A percentile compares a stretch with the other conserved stretches of the same genome.
phyloP scores from a whole-genome alignment of 2,888 invertebrate genomes.

The Miltochrista miniata region DNA sequence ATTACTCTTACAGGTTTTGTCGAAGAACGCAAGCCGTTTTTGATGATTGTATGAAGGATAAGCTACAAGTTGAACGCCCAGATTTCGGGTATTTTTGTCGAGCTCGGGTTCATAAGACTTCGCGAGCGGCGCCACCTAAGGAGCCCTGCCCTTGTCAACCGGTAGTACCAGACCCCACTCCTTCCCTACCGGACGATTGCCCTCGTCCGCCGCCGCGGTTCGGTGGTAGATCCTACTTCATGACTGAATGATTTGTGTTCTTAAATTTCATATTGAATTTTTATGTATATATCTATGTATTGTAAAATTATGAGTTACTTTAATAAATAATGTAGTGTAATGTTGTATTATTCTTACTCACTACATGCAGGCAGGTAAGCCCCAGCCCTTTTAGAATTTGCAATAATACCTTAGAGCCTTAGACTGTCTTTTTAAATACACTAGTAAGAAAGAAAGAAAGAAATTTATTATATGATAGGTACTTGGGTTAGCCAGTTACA shows the following conservation, averaged over 20 bases:
- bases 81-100: conserved; percentile 92
- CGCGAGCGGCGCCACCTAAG: conserved; percentile 82
- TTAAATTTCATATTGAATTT: neutral
- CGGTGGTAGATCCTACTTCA: conserved; percentile 84
- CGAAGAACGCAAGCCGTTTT: conserved; percentile 92
- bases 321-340: neutral
- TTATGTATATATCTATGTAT: neutral
- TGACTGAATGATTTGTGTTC: conserved; percentile 49
- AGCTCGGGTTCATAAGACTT: conserved; percentile 84
- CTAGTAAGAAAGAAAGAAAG: too few relatives aligned
- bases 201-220: conserved; percentile 85
- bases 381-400: too few relatives aligned
- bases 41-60: conserved; percentile 92
- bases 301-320: conserved; percentile 2
- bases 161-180: conserved; percentile 86
- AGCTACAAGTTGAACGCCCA: conserved; percentile 89
- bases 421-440: too few relatives aligned
- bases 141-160: conserved; percentile 78
- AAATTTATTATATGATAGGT: too few relatives aligned
- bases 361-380: too few relatives aligned
- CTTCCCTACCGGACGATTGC: conserved; percentile 85
- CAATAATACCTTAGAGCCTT: too few relatives aligned
- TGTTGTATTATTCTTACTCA: neutral
- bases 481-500: too few relatives aligned
- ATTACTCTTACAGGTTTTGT: conserved; percentile 86